These are phyloP conservation scores for Parambassis ranga DNA, from an alignment of 2,797 vertebrate genomes.

Conservation along the genomic window DNA sequence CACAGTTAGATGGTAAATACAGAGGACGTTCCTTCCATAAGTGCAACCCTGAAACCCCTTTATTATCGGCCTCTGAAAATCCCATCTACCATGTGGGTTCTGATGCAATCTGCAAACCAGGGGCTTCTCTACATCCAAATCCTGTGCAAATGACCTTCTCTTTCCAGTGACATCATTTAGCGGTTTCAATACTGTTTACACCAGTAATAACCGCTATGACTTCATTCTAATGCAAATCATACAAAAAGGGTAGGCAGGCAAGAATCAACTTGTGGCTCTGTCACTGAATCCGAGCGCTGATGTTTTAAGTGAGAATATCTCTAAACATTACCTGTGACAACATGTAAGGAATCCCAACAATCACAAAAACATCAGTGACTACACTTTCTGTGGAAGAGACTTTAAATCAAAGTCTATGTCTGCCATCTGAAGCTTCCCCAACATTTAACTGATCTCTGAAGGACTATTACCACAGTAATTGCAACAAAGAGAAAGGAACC, in stretches of 20 bases:
- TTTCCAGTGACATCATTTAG: slow-evolving; percentile 59
- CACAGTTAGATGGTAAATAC: slow-evolving; percentile 54
- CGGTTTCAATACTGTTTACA: slow-evolving; percentile 40
- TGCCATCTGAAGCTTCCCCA: slow-evolving; percentile 26
- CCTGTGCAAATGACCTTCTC: slow-evolving; percentile 39
- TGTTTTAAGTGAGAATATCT: background rate
- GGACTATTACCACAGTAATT: slow-evolving; percentile 54
- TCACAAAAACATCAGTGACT: background rate
- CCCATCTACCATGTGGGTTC: slow-evolving; percentile 44
- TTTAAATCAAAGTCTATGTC: no score
- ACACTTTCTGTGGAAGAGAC: background rate
- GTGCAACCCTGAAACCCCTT: slow-evolving; percentile 54
- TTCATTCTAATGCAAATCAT: slow-evolving; percentile 45
- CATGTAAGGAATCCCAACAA: slow-evolving; percentile 4
- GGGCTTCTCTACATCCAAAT: slow-evolving; percentile 11
- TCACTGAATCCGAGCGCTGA: slow-evolving; percentile 14
- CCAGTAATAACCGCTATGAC: slow-evolving; percentile 36
- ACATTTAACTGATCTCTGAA: slow-evolving; percentile 17
- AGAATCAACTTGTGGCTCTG: slow-evolving; percentile 33
- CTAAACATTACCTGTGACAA: slow-evolving; percentile 11
- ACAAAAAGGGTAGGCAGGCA: background rate
- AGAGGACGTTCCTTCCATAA: slow-evolving; percentile 54
- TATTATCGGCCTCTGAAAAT: slow-evolving; percentile 58
- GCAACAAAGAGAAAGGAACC: slow-evolving; percentile 36
- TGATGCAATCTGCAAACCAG: slow-evolving; percentile 36